phyloP scores from a whole-genome alignment of 1,140 invertebrate genomes.

The Mamestra configurata region DNA sequence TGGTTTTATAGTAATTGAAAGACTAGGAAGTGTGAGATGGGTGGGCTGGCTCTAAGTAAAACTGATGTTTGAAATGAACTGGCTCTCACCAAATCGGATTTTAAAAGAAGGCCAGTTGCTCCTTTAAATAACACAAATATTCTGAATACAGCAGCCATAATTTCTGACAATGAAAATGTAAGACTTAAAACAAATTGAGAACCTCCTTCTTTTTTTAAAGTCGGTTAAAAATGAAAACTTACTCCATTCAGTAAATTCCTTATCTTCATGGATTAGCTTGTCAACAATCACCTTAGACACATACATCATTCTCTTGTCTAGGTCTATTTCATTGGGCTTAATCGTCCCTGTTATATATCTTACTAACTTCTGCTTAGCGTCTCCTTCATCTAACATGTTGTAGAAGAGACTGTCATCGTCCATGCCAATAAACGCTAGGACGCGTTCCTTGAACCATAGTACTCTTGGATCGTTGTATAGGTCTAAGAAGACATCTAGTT shows the following conservation, averaged over 20 bases:
- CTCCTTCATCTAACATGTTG: conserved; percentile 73
- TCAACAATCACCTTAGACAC: conserved; percentile 80
- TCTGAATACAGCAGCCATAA: too few species aligned
- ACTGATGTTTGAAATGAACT: too few species aligned
- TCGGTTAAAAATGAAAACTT: conserved; percentile 58
- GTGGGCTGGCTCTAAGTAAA: too few species aligned
- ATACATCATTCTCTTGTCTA: conserved; percentile 78
- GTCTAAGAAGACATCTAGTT: conserved; percentile 62
- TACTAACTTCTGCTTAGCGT: conserved; percentile 65
- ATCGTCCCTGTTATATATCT: conserved; percentile 70
- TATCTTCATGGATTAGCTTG: conserved; percentile 84
- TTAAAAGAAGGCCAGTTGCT: too few species aligned
- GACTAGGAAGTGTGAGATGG: too few species aligned
- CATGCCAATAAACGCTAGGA: conserved; percentile 72
- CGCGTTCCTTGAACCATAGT: conserved; percentile 77
- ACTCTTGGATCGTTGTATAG: conserved; percentile 71
- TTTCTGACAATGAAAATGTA: too few species aligned
- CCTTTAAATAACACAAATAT: too few species aligned
- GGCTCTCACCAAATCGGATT: too few species aligned
- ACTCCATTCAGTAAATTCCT: conserved; percentile 85
- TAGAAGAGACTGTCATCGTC: conserved; percentile 81
- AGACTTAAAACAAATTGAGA: too few species aligned
- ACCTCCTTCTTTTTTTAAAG: too few species aligned
- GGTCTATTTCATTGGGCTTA: conserved; percentile 67
- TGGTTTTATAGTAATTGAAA: too few species aligned